Evolutionary conservation across 2,888 invertebrate genomes (phyloP), one percentile per base, ranked within the genome.

Genomic region (Chaetogeoica ovagalla): DNA sequence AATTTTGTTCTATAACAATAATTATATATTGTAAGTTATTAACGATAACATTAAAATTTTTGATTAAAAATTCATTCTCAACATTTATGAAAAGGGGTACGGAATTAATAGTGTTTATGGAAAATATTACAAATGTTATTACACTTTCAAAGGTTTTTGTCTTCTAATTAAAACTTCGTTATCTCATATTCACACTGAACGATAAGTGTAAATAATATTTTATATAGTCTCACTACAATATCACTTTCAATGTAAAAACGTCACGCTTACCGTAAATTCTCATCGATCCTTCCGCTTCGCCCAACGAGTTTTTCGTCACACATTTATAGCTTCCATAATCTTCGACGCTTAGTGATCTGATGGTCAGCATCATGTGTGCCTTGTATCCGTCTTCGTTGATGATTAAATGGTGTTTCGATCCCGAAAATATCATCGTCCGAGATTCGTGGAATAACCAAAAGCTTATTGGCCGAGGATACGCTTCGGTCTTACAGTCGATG

Each of bases 231-330:
- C 43, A 43, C 43, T 48, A 48, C 1, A 48, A 48, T 15, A 13
- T 11, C 13, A 59, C 8, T 9, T 4, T 59, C 21, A 59, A 9
- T 43, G 43, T 7, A 43, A 43, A 9, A 6, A 43, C 7, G 43
- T 43, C n/a, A 30, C 84, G 86, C 90, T 90, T 89, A 95, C 95
- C 95, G 87, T 95, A 95, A 84, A 96, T 90, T 86, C 95, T 90
- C 87, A 96, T 95, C 84, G 95, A 94, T 84, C 95, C 95, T 88
- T 96, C 95, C 17, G 95, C 96, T 88, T 96, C 96, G 82, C 96
- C 96, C 73, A 96, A 90, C 74, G 95, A 95, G 88, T 96, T 96
- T 88, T 96, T 96, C 84, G 95, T 94, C 87, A 96, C 94, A 89
- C 96, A 96, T 85, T 93, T 89, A 87, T 95, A 96, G 89, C 92